phyloP scores from a whole-genome alignment of 1,140 invertebrate genomes.

The Aphis craccivora region DNA sequence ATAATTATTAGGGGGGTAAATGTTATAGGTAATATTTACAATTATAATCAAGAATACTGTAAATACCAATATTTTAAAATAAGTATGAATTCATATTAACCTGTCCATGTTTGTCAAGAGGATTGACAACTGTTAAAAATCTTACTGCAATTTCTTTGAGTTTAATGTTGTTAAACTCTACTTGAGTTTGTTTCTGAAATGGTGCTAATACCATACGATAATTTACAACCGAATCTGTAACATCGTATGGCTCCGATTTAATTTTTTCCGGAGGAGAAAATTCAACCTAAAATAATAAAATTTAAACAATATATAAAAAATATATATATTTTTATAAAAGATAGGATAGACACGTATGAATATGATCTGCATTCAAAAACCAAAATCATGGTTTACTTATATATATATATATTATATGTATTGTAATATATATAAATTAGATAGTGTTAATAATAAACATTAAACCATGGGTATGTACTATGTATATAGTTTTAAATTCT shows the following conservation, averaged over 20 bases:
- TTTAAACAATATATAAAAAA: background rate
- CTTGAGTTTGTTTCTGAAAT: conserved; percentile 53
- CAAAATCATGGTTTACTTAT: background rate
- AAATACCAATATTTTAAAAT: background rate
- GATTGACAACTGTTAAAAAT: conserved; percentile 48
- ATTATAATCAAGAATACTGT: background rate
- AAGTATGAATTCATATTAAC: conserved; percentile 7
- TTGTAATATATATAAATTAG: too few relatives aligned
- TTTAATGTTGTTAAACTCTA: conserved; percentile 42
- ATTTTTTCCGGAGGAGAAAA: conserved; percentile 47
- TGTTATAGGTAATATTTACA: background rate
- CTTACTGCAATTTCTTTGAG: conserved; percentile 37
- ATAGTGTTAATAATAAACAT: background rate
- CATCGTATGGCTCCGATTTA: conserved; percentile 20
- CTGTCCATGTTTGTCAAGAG: conserved; percentile 43
- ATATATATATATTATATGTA: too few relatives aligned
- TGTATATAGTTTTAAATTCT: background rate
- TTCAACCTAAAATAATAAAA: conserved; percentile 42
- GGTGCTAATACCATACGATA: conserved; percentile 50
- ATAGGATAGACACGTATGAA: background rate
- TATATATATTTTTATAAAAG: background rate
- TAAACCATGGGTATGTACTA: background rate
- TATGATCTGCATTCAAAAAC: too few relatives aligned
- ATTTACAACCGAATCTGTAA: conserved; percentile 5
- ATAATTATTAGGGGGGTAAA: background rate